These are phyloP conservation scores for Cantharis rustica DNA, from an alignment of 2,888 invertebrate species.

Conservation along the genomic window DNA sequence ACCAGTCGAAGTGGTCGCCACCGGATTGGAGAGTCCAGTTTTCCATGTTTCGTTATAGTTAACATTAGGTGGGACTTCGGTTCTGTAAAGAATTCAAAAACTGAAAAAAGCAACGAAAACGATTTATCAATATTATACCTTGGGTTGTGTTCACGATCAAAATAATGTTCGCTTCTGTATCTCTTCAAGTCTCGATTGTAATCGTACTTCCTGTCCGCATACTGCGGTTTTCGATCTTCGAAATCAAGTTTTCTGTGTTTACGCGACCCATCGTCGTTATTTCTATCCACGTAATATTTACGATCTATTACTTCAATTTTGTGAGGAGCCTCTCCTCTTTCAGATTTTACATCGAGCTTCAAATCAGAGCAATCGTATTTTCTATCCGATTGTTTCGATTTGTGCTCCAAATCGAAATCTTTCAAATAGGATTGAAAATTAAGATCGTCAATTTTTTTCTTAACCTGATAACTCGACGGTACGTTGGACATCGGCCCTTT, in stretches of 20 bases:
- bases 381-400: background rate
- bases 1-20: background rate
- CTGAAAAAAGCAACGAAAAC: background rate
- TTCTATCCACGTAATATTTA: slow-evolving; percentile 6
- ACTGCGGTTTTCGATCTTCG: slow-evolving; percentile 7
- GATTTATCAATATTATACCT: slow-evolving; percentile 3
- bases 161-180: background rate
- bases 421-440: background rate
- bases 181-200: slow-evolving; percentile 8
- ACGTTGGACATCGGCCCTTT: background rate
- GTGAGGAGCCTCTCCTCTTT: slow-evolving; percentile 3
- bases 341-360: slow-evolving; percentile 4
- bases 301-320: slow-evolving; percentile 22
- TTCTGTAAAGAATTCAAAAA: slow-evolving; percentile 18
- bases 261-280: background rate
- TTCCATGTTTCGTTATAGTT: slow-evolving; percentile 19
- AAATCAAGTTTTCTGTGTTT: slow-evolving; percentile 13
- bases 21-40: background rate
- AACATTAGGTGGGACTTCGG: background rate
- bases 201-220: slow-evolving; percentile 12
- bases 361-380: slow-evolving; percentile 5
- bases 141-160: background rate
- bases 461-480: background rate
- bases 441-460: background rate
- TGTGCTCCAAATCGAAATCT: background rate